Base-by-base conservation (phyloP, 2,888 invertebrate species). In the Penaeus monodon region DNA sequence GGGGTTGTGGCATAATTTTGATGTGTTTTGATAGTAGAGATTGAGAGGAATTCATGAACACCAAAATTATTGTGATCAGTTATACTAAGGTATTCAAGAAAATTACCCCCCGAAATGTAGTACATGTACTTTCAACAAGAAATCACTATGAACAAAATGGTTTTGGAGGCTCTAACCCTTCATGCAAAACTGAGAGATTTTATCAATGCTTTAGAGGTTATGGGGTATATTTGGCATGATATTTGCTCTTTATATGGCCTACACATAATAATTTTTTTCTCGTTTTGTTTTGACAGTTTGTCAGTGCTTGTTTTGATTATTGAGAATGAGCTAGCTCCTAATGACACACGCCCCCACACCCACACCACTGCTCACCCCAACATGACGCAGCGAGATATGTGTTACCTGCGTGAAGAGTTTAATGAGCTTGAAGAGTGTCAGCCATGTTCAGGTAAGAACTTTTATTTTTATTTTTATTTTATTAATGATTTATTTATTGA, bases 291-390 rank as follows among this genome's bases (percentile, higher is more conserved):
- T 77, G 33, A 0, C 80, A 88, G 88, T 38, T 64, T 88, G 65
- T 88, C 88, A 27, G 80, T 88, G 49, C 29, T 85, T 44, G 88
- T 88, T 22, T 79, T 88, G n/a, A 85, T 88, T 49, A 74, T 88
- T 27, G 88, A 88, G 57, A 88, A 86, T 68, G 74, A 85, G 44
- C 70, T 88, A 14, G 83, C 85, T 12, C 88, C 88, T 17, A 82
- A 66, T 38, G 85, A 82, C 79, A 83, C 88, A 17, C 82, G 85
- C 12, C 82, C 81, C n/a, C 88, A 88, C 80, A 82, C 85, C 38
- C 85, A 88, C 63, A 82, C 85, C 29, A 73, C 85, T 14, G 33
- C 83, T 22, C 83, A 66, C 22, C 83, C 85, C 17, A 88, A 88
- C 66, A 73, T 68, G 20, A 83, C 88, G 4, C 80, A 63, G 38